Evolutionary conservation across 2,113 vertebrate genomes (phyloP), one percentile per base, ranked within the genome.

Genomic region (Danionella cerebrum): DNA sequence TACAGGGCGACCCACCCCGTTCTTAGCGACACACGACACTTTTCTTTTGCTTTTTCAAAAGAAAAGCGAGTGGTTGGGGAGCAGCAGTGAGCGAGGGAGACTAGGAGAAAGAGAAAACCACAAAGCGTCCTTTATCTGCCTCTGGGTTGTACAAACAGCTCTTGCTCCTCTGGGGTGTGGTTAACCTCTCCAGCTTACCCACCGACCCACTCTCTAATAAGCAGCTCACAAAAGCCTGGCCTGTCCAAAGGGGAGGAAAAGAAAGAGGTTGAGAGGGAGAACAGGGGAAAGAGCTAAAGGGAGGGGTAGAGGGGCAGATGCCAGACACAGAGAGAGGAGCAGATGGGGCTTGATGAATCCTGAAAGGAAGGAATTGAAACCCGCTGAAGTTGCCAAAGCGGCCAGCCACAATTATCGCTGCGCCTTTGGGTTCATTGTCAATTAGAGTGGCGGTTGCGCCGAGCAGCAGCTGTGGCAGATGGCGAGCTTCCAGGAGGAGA

Each of bases 391-490:
- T 62, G 73, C 73, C 73, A 75, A 71, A 24, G 78, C 78, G 78
- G 5, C 12, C 80, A 86, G 85, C 82, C 83, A 77, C 79, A 80
- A 78, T 91, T 76, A 76, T 68, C 65, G 69, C 77, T 63, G 70
- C 59, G 64, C 75, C 54, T 65, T 80, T 70, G 81, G 76, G 82
- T 84, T 86, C 88, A 82, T 84, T 89, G 89, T 88, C 85, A 85
- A 75, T 90, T 84, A 85, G 81, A 85, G 79, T 80, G 85, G 83
- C 84, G 84, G 85, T 18, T 22, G 80, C n/a, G 45, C 81, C 25
- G 11, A 83, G 83, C 81, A 80, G 85, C 87, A 90, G 87, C 85
- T 86, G 87, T 83, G 87, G 83, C 88, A 90, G 88, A 91, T 91
- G 90, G 90, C 86, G 48, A 6, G 24, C 83, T 78, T 90, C 87